These are phyloP conservation scores for Lagorchestes hirsutus DNA, from an alignment of 2,797 vertebrate species.

Conservation along the genomic window DNA sequence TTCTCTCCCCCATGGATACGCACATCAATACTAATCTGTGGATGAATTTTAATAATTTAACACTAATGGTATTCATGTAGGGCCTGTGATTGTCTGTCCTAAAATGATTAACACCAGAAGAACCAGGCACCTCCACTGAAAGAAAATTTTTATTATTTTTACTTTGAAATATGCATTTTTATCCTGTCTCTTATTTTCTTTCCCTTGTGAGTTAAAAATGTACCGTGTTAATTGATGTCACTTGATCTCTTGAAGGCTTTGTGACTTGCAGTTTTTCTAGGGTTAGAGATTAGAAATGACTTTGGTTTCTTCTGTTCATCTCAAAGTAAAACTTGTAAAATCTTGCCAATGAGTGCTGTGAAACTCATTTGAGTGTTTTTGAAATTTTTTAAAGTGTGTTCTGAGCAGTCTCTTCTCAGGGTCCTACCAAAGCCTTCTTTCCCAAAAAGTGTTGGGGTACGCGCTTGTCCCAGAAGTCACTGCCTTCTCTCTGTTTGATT, in stretches of 20 bases:
- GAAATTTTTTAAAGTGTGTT: neutral
- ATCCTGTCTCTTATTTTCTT: neutral
- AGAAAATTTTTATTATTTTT: neutral
- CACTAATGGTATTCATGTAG: neutral
- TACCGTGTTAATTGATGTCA: accelerated
- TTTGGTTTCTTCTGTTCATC: neutral
- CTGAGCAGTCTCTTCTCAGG: neutral
- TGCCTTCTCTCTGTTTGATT: too few relatives aligned
- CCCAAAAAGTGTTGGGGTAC: neutral
- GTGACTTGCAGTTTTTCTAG: neutral
- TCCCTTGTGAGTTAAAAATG: neutral
- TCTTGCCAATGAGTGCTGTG: neutral
- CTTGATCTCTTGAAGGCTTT: neutral
- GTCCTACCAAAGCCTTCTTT: neutral
- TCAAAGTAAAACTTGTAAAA: neutral
- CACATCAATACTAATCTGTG: conserved; percentile 23
- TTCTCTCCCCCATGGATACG: conserved; percentile 16
- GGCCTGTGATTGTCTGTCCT: neutral
- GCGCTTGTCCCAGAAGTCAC: neutral
- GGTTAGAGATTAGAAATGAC: neutral
- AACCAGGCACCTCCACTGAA: neutral
- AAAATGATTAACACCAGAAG: neutral
- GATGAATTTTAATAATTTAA: conserved; percentile 27
- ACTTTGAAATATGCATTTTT: neutral
- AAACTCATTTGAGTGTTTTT: neutral